Conservation (phyloP, 2,888 invertebrate genomes). For the Eupithecia inturbata region DNA sequence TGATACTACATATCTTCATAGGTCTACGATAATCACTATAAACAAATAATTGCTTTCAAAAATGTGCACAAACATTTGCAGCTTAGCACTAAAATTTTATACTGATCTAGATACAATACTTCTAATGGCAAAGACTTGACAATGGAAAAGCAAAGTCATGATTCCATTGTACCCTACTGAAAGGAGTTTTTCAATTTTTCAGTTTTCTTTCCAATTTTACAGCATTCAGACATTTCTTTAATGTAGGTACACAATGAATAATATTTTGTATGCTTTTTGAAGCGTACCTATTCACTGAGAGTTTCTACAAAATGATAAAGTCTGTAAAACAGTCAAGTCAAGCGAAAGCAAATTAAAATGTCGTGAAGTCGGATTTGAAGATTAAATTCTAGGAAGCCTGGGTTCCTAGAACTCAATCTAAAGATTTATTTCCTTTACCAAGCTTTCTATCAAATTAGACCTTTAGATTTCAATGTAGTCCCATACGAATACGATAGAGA, state of each 20-base stretch:
- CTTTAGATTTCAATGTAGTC: too few relatives aligned
- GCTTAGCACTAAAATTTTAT: too few relatives aligned
- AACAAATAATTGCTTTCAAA: too few relatives aligned
- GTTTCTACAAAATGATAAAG: background rate
- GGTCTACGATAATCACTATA: too few relatives aligned
- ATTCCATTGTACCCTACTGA: background rate
- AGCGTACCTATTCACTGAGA: background rate
- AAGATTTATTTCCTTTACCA: too few relatives aligned
- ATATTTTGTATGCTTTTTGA: background rate
- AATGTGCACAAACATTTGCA: too few relatives aligned
- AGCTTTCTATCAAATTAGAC: background rate
- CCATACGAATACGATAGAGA: too few relatives aligned
- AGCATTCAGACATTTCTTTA: slow-evolving; percentile 3
- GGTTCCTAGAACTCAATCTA: too few relatives aligned
- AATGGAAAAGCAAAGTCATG: background rate
- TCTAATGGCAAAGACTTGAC: background rate
- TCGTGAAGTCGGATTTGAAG: background rate
- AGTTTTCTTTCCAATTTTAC: background rate
- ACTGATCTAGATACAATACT: background rate
- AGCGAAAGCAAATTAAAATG: background rate
- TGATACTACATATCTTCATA: too few relatives aligned
- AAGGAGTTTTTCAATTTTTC: background rate
- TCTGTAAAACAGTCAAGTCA: background rate
- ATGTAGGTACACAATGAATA: background rate
- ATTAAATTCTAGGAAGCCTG: background rate